Base-by-base conservation (phyloP, 2,797 vertebrate species). In the Pygocentrus nattereri region DNA sequence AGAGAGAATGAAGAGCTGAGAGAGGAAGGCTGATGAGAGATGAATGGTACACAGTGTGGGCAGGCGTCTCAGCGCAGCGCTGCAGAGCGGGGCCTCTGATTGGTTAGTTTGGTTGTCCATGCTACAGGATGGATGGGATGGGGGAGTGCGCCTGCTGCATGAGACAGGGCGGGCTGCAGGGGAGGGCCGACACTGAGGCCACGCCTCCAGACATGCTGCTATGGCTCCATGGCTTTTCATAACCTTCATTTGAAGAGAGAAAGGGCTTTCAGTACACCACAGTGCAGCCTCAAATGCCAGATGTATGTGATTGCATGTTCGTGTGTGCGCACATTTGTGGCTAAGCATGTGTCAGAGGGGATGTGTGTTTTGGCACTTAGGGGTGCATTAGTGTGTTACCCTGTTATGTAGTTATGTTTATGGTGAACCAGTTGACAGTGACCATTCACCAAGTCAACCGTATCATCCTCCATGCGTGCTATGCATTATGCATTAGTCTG, bases 111-210 rank as follows among this genome's bases (percentile, higher is more conserved):
- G 95, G 93, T 93, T 93, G 95, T 94, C 94, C 96, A 96, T 95
- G 95, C 94, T 96, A 97, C 94, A 95, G 94, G 95, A 96, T 95
- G 94, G 95, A 96, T 95, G 95, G 94, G 92, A 96, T 95, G 95
- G 96, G 94, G 93, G 95, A 96, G 92, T 94, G 94, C 93, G 95
- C 96, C 92, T 95, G 95, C 94, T 96, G 94, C 93, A 95, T 95
- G 94, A 94, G 95, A 94, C 95, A 96, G 94, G 95, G 94, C 93
- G 95, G 94, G 93, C 94, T 96, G 95, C 94, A 97, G 94, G 96
- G 95, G 91, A 94, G 93, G 91, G 94, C 93, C 92, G 96, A 95
- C 94, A 95, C 94, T 90, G 94, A 96, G 94, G 95, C 95, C 89
- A 93, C 93, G 93, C 95, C 94, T 92, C 94, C 95, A 94, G 93